Conservation (phyloP, 2,113 vertebrate species). For the Corynorhinus townsendii region DNA sequence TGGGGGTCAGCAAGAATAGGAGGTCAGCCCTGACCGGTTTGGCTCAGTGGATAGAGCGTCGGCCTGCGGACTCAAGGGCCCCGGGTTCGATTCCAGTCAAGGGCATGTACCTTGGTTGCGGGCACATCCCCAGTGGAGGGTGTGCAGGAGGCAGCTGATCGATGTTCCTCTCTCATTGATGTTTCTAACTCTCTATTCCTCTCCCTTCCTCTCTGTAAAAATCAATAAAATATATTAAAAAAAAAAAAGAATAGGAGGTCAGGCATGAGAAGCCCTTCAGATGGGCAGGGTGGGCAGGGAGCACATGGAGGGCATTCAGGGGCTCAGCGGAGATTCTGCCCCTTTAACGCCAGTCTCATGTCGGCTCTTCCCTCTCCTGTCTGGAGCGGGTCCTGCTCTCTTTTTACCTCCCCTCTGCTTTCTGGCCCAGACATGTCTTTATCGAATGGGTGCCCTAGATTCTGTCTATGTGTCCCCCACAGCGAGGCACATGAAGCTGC, state of each 20-base stretch:
- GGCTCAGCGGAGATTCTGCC: neutral
- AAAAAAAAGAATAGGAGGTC: no score
- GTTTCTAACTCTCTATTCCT: no score
- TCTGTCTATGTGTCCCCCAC: neutral
- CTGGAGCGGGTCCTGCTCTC: neutral
- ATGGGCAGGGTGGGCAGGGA: rapidly evolving
- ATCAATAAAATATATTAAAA: no score
- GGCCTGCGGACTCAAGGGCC: no score
- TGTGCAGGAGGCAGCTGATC: no score
- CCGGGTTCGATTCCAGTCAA: no score
- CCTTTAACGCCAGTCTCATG: rapidly evolving
- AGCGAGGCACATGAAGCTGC: neutral
- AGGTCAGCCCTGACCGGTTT: no score
- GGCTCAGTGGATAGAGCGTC: no score
- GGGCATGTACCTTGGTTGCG: no score
- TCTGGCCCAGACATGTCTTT: neutral
- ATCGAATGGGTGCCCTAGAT: neutral
- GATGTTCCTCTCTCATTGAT: no score
- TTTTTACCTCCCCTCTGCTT: neutral
- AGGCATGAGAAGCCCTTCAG: neutral
- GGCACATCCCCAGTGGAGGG: no score
- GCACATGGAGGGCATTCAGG: rapidly evolving
- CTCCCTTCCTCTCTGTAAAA: no score
- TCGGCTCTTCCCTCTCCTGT: neutral
- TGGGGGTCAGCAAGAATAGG: neutral